A percentile compares a stretch with the other conserved stretches of the same genome.
phyloP scores from a whole-genome alignment of 2,113 vertebrate species.

The Gnathonemus echidnorhynchus region DNA sequence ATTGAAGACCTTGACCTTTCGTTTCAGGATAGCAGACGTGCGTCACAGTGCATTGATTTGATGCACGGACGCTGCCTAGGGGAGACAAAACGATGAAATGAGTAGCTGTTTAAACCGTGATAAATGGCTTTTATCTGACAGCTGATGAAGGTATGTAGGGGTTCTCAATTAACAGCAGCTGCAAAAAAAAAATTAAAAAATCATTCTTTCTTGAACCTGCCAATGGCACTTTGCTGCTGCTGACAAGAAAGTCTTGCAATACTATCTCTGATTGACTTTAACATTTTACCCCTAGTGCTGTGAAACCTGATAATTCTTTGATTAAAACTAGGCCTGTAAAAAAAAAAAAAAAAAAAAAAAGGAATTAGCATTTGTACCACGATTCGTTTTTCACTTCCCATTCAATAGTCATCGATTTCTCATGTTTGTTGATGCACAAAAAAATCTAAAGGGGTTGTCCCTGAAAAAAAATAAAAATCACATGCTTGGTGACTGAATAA shows the following conservation, averaged over 20 bases:
- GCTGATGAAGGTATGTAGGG: constrained; percentile 29
- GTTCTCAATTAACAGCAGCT: constrained; percentile 40
- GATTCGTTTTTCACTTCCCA: not conserved
- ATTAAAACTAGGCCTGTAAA: not conserved
- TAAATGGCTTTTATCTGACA: constrained; percentile 42
- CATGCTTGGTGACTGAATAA: not conserved
- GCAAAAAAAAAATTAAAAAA: constrained; percentile 29
- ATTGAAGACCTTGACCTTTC: constrained; percentile 45
- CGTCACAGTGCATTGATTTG: constrained; percentile 35
- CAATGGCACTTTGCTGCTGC: not conserved
- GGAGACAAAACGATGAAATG: constrained; percentile 27
- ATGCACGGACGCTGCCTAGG: constrained; percentile 26
- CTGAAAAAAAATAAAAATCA: not conserved
- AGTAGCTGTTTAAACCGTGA: constrained; percentile 29
- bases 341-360: no score
- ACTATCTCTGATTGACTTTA: not conserved
- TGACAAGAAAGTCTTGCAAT: not conserved
- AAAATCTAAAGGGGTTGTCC: not conserved
- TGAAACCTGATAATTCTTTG: not conserved
- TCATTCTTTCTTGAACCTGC: not conserved
- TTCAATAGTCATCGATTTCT: not conserved
- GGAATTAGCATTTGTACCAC: not conserved
- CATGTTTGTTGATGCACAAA: not conserved
- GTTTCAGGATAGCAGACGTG: constrained; percentile 29
- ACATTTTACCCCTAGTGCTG: not conserved